Base-by-base conservation (phyloP, 2,888 invertebrate species). In the Polydrusus cervinus region DNA sequence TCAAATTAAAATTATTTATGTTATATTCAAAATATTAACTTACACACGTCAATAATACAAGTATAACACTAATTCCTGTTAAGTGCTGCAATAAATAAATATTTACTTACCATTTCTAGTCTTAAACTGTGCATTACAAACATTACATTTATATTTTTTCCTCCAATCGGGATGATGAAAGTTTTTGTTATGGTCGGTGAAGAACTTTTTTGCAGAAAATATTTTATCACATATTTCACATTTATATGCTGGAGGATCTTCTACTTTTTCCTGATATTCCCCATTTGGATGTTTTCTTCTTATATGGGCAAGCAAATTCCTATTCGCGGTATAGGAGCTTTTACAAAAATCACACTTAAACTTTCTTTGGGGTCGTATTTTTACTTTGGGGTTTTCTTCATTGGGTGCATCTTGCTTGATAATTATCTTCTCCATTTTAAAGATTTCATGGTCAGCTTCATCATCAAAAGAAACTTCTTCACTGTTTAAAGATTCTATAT, bases 201-300 rank as follows among this genome's bases (percentile, higher is more conserved):
- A 16, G 11, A 11, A 9, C 13, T 9, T 18, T 25, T 13, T 34
- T 65, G 65, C 34, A 6, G 14, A n/a, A 49, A 49, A 65, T 10
- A 34, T 11, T 13, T 65, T 65, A 16, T 65, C 38, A 11, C 65
- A 65, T 14, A 10, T 51, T 10, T 16, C 49, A 65, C 65, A 65
- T 47, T 16, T 55, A 57, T 57, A 57, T 10, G 11, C 10, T n/a
- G 5, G 20, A 11, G 2, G 18, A 3, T 51, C n/a, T 3, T 53
- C 25, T 7, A 8, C 25, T 25, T 51, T 51, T 51, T 9, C 11
- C 18, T 5, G 14, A 6, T 51, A 20, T 20, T 20, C 51, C 20
- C 1, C 8, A 10, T 51, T 20, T 1, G 18, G 51, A 51, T 51
- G 51, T 20, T 51, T 51, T 3, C 5, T 20, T 51, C 9, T 51